These are phyloP conservation scores for Miichthys miiuy DNA, from an alignment of 2,797 vertebrate species.

Conservation along the genomic window DNA sequence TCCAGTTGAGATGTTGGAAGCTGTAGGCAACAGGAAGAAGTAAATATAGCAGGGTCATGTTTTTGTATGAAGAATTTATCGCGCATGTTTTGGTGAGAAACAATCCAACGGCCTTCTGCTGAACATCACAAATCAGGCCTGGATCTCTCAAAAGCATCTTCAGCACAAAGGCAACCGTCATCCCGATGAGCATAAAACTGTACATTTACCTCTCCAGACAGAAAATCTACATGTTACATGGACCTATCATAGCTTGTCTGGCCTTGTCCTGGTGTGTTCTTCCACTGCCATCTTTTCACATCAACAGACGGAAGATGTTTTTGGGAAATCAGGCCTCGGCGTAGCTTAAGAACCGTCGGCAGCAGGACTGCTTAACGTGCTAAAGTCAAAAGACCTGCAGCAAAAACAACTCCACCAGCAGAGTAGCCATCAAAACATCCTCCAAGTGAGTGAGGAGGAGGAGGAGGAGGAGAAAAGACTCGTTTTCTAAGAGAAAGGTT, in stretches of 20 bases:
- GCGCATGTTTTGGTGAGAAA: constrained; percentile 47
- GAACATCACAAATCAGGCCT: constrained; percentile 26
- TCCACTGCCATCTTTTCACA: constrained; percentile 12
- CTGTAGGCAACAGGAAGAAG: constrained; percentile 43
- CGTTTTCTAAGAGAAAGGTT: constrained; percentile 62
- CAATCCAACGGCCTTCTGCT: constrained; percentile 36
- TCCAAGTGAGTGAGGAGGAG: constrained; percentile 20
- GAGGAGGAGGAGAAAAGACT: constrained; percentile 25
- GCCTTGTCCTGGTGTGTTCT: constrained; percentile 1
- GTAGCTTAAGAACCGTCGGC: constrained; percentile 35
- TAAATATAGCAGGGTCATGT: constrained; percentile 56
- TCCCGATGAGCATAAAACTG: not conserved
- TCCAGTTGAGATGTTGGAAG: constrained; percentile 36
- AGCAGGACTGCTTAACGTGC: constrained; percentile 61
- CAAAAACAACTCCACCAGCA: constrained; percentile 55
- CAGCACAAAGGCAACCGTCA: constrained; percentile 2
- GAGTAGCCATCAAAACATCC: constrained; percentile 65
- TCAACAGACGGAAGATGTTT: constrained; percentile 35
- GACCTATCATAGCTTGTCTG: constrained; percentile 15
- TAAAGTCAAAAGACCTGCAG: constrained; percentile 42
- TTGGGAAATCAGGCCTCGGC: constrained; percentile 15
- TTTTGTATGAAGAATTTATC: constrained; percentile 44
- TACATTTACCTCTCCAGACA: constrained; percentile 2
- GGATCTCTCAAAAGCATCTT: constrained; percentile 47
- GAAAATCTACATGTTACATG: not conserved